phyloP scores from a whole-genome alignment of 1,140 invertebrate species.

The Galleria mellonella region DNA sequence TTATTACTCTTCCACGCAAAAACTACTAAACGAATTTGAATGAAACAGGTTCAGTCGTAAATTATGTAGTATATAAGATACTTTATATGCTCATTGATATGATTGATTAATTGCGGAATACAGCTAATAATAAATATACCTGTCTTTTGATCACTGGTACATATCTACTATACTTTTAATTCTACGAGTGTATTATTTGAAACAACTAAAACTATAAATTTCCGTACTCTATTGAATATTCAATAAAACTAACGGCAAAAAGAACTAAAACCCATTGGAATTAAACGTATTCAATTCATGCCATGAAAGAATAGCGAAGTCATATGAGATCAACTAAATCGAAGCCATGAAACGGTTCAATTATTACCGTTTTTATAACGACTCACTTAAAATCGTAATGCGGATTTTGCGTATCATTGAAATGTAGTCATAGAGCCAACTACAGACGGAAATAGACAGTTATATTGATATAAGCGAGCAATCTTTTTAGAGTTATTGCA shows the following conservation, averaged over 20 bases:
- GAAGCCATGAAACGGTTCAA: slow-evolving; percentile 19
- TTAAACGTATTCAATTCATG: slow-evolving; percentile 14
- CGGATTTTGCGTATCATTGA: slow-evolving; percentile 5
- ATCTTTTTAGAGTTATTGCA: slow-evolving; percentile 21
- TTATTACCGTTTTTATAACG: slow-evolving; percentile 13
- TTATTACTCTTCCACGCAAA: too few species aligned
- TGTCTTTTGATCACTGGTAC: too few species aligned
- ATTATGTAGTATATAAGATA: too few species aligned
- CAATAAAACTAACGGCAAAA: neutral
- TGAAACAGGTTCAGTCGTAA: too few species aligned
- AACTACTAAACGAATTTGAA: too few species aligned
- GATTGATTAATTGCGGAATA: too few species aligned
- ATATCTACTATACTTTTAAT: neutral
- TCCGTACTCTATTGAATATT: neutral
- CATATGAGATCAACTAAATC: slow-evolving; percentile 16
- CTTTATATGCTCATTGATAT: too few species aligned
- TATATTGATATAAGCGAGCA: slow-evolving; percentile 15
- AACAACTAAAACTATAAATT: neutral
- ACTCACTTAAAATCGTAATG: slow-evolving; percentile 8
- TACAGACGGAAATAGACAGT: slow-evolving; percentile 10
- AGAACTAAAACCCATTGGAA: neutral
- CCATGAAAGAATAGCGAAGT: slow-evolving; percentile 13
- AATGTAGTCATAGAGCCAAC: neutral
- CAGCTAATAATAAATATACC: too few species aligned
- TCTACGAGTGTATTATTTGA: neutral